phyloP scores from a whole-genome alignment of 1,140 invertebrate genomes.

The Yoshiicerus persimilis region DNA sequence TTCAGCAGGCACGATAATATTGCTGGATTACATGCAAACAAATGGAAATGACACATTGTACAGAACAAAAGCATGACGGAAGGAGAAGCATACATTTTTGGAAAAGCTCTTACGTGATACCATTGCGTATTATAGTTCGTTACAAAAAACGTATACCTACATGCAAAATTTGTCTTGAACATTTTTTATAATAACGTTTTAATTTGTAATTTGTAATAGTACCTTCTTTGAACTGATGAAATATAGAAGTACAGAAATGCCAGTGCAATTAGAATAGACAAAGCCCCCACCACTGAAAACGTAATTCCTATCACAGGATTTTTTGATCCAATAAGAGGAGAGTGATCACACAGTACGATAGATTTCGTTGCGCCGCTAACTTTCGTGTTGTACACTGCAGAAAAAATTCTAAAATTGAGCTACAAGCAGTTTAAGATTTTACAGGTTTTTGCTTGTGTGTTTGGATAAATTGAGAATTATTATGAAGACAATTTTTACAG shows the following conservation, averaged over 20 bases:
- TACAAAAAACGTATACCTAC: no score
- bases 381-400: conserved; percentile 69
- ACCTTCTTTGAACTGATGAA: background rate
- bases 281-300: background rate
- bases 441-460: no score
- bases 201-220: no score
- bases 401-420: conserved; percentile 30
- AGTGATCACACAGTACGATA: conserved; percentile 95
- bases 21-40: background rate
- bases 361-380: conserved; percentile 87
- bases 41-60: background rate
- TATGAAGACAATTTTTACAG: no score
- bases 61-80: background rate
- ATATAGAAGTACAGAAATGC: background rate
- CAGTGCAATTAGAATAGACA: background rate
- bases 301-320: conserved; percentile 65
- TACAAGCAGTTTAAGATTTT: no score
- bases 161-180: no score
- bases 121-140: no score
- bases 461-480: no score
- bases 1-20: background rate
- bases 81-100: background rate
- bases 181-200: no score
- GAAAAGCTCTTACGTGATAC: background rate
- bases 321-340: conserved; percentile 91